Evolutionary conservation across 1,140 invertebrate species (phyloP).

Genomic region (Anadara kagoshimensis): DNA sequence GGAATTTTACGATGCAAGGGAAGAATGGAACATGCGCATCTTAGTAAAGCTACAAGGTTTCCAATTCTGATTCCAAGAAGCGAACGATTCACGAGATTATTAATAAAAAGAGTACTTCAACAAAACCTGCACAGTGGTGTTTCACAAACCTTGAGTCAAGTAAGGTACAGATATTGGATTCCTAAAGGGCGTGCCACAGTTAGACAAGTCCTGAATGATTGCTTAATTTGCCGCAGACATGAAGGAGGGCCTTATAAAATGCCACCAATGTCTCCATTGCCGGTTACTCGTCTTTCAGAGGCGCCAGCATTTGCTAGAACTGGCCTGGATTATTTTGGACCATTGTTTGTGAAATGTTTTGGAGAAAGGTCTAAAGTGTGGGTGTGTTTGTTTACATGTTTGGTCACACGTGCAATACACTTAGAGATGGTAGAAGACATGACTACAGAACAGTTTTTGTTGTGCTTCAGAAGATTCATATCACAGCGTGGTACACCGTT

Average conservation of each 20-base stretch:
- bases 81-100: neutral
- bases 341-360: neutral
- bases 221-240: neutral
- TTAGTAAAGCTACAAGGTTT: slow-evolving; percentile 8
- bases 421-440: slow-evolving; percentile 12
- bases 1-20: slow-evolving; percentile 19
- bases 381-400: slow-evolving; percentile 21
- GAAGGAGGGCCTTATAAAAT: too few species aligned
- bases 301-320: too few species aligned
- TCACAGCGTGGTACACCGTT: neutral
- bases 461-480: slow-evolving; percentile 8
- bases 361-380: neutral
- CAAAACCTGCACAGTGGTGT: slow-evolving; percentile 18
- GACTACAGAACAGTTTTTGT: slow-evolving; percentile 12
- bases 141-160: slow-evolving; percentile 17
- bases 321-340: too few species aligned
- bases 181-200: slow-evolving; percentile 3
- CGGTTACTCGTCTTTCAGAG: too few species aligned
- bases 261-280: too few species aligned
- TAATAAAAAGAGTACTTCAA: slow-evolving; percentile 9
- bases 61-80: slow-evolving; percentile 14
- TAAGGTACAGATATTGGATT: too few species aligned
- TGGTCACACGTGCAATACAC: slow-evolving; percentile 14
- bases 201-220: neutral
- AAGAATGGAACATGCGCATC: slow-evolving; percentile 18